Evolutionary conservation across 2,797 vertebrate genomes (phyloP).

Genomic region (Perodicticus potto): DNA sequence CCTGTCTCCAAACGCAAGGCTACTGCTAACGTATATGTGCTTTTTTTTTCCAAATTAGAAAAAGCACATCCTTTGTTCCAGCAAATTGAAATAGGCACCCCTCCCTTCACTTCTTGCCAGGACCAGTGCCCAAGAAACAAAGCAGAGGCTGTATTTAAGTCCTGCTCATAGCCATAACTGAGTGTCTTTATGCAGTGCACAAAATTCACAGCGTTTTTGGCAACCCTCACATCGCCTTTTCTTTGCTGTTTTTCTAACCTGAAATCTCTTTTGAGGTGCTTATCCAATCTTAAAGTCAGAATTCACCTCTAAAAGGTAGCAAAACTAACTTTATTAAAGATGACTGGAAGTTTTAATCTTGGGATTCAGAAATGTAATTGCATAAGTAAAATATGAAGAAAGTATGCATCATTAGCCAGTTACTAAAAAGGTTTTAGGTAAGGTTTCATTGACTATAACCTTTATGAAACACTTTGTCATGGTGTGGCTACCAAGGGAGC

Average conservation of each 20-base stretch:
- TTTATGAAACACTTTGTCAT: not conserved
- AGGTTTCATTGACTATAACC: not conserved
- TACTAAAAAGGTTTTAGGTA: not conserved
- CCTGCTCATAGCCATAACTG: not conserved
- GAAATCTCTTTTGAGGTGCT: not conserved
- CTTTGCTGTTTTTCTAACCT: not conserved
- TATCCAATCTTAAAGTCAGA: constrained; percentile 9
- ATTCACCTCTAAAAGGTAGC: not conserved
- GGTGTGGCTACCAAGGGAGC: not conserved
- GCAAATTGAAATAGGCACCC: not conserved
- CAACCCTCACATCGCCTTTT: not conserved
- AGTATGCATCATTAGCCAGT: not conserved
- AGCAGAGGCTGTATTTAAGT: not conserved
- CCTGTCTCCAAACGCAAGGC: not conserved
- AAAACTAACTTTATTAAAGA: constrained; percentile 35
- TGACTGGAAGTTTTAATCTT: not conserved
- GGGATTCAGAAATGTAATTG: not conserved
- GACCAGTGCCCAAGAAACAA: not conserved
- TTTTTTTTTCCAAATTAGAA: constrained; percentile 50
- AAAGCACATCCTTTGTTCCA: constrained; percentile 32
- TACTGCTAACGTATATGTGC: not conserved
- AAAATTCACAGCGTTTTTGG: not conserved
- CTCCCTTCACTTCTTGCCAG: not conserved
- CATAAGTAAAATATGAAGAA: not conserved
- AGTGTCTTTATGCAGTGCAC: not conserved